Percentiles rank a stretch among this genome's conserved stretches.
Conservation (phyloP, 2,113 vertebrate species). For the Pseudopodoces humilis region DNA sequence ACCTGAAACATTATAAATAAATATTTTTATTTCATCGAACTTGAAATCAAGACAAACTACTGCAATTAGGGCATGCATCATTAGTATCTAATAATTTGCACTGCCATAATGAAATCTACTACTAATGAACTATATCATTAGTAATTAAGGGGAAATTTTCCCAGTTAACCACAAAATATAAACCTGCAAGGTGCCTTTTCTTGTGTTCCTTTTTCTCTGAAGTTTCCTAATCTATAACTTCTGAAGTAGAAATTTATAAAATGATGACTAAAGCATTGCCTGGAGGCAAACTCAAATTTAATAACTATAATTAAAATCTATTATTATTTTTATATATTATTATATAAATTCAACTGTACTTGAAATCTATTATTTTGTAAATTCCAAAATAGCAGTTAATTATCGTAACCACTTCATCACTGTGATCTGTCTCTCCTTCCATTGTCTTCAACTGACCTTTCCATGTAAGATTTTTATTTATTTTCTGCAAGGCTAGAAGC, state of each 20-base stretch:
- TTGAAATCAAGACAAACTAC: constrained; percentile 39
- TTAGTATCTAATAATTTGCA: constrained; percentile 42
- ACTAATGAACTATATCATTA: constrained; percentile 47
- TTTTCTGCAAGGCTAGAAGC: neutral
- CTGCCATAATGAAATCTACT: constrained; percentile 44
- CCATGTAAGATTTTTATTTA: neutral
- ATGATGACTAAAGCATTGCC: neutral
- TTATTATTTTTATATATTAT: too few relatives aligned
- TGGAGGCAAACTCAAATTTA: neutral
- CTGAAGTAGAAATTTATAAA: neutral
- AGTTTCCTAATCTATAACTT: neutral
- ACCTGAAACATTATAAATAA: neutral
- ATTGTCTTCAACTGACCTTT: neutral
- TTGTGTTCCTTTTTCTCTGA: neutral
- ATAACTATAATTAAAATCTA: neutral
- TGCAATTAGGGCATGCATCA: constrained; percentile 42
- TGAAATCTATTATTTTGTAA: neutral
- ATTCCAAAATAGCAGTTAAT: neutral
- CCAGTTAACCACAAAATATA: neutral
- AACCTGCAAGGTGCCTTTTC: constrained; percentile 26
- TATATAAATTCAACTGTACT: too few relatives aligned
- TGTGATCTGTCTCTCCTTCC: neutral
- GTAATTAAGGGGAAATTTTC: constrained; percentile 14
- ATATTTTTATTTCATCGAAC: neutral
- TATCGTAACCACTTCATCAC: neutral